Conservation (phyloP, 2,797 vertebrate species). For the Valencia hispanica region DNA sequence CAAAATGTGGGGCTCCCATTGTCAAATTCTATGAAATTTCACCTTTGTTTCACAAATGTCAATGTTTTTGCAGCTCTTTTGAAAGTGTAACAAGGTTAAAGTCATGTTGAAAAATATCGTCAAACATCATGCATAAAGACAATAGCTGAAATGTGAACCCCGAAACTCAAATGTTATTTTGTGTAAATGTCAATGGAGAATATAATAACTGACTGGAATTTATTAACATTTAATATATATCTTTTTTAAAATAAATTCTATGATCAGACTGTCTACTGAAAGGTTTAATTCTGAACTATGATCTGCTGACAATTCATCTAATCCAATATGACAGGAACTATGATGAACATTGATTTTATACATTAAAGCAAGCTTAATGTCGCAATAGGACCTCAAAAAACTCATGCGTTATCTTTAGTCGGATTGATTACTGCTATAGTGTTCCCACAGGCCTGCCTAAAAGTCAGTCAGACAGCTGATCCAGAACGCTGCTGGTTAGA, state of each 20-base stretch:
- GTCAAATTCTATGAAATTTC: not conserved
- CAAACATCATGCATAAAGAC: not conserved
- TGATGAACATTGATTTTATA: not conserved
- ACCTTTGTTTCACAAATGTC: slow-evolving; percentile 16
- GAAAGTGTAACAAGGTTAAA: not conserved
- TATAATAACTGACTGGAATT: not conserved
- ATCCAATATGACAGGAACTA: not conserved
- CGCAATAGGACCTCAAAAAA: too few species aligned
- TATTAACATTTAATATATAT: not conserved
- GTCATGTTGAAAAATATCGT: not conserved
- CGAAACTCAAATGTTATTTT: not conserved
- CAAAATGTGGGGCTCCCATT: not conserved
- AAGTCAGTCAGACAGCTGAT: too few species aligned
- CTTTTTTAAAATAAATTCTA: not conserved
- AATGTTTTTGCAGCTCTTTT: slow-evolving; percentile 3
- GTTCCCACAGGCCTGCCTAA: too few species aligned
- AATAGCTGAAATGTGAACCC: not conserved
- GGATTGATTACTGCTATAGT: too few species aligned
- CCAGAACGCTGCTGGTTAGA: too few species aligned
- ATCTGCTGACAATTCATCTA: not conserved
- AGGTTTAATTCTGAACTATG: not conserved
- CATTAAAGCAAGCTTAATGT: not conserved
- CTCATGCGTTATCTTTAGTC: too few species aligned
- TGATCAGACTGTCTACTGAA: not conserved
- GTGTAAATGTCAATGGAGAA: not conserved